Percentiles rank a stretch among this genome's conserved stretches.
phyloP scores from a whole-genome alignment of 2,113 vertebrate genomes.

The Passer montanus region DNA sequence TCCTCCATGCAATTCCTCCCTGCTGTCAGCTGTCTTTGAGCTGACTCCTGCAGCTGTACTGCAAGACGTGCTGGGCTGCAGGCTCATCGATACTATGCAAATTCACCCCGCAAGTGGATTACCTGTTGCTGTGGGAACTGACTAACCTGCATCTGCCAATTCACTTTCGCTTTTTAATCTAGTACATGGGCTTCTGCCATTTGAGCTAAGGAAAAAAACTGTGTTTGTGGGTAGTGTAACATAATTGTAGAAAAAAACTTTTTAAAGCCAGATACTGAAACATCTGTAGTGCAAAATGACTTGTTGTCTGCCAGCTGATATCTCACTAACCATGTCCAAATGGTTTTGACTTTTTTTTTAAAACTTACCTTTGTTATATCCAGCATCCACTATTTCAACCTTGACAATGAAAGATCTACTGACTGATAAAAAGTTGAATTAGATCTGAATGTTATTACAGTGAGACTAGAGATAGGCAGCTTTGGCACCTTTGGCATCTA shows the following conservation, averaged over 20 bases:
- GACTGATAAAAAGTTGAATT: neutral
- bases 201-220: conserved; percentile 11
- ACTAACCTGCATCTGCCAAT: no score
- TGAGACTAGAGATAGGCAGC: neutral
- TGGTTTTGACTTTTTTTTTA: neutral
- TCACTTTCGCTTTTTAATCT: no score
- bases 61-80: no score
- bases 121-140: no score
- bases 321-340: neutral
- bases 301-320: neutral
- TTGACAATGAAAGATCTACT: neutral
- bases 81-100: no score
- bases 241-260: conserved; percentile 24
- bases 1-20: no score
- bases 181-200: conserved; percentile 16
- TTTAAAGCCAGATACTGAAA: conserved; percentile 9
- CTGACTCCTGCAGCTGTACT: no score
- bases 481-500: neutral
- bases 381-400: neutral
- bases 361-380: neutral
- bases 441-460: neutral
- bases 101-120: no score
- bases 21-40: no score
- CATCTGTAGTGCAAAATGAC: neutral
- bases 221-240: neutral